Base-by-base conservation (phyloP, 2,113 vertebrate genomes). In the Geothlypis trichas region DNA sequence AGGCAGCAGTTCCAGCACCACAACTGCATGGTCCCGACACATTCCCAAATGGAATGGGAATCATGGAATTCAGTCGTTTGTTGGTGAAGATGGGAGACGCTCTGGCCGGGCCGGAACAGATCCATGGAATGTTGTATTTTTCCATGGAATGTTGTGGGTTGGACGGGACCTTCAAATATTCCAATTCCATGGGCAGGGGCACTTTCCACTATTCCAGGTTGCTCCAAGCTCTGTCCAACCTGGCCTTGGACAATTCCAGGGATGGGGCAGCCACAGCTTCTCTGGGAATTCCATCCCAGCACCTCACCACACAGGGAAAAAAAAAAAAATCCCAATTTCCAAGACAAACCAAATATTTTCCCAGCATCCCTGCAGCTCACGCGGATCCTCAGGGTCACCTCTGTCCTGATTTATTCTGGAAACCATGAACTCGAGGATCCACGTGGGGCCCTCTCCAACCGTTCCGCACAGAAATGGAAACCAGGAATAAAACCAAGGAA, bases 31-130 rank as follows among this genome's bases (percentile, higher is more conserved):
- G 54, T 67, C 16, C n/a, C 2, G 63, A 61, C 10, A 5, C 44
- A 41, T 73, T n/a, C n/a, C 83, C 69, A 33, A 51, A 76, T 5
- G 44, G 44, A 46, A 46, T 5, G 44, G 44, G 11, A n/a, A 47
- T 6, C 2, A 4, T 0, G 27, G 30, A 73, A 69, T 84, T 68
- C 31, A 16, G 30, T 2, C 15, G 21, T 1, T 16, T 13, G 6
- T 11, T 28, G 30, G 59, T 4, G 44, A 52, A 33, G 63, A 39
- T 15, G 39, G 42, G 61, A 75, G 51, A 74, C 18, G 15, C 33
- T 27, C n/a, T 22, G 11, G 22, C 58, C 0, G 0, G 41, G n/a
- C 22, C 0, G 2, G 23, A 55, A 57, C 15, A 30, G 51, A 44
- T 85, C 61, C 16, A 1, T n/a, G n/a, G n/a, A n/a, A n/a, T n/a